phyloP scores from a whole-genome alignment of 1,140 invertebrate genomes.

The Megalopta genalis region DNA sequence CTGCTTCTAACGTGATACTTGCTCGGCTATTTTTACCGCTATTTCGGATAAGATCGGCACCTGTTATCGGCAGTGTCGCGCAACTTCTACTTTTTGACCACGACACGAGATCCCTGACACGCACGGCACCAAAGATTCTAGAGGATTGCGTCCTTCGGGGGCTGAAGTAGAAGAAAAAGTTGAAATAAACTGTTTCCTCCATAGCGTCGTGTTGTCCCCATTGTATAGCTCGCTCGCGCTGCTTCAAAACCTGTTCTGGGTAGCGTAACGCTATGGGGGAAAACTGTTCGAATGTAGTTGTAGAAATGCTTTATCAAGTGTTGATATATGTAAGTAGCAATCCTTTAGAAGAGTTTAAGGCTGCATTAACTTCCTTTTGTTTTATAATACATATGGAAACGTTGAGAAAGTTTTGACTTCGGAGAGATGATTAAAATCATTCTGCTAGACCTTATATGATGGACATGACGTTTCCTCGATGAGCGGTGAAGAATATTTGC shows the following conservation, averaged over 20 bases:
- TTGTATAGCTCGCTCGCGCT: no score
- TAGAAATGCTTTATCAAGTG: neutral
- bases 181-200: neutral
- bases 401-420: neutral
- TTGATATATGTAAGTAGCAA: no score
- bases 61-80: conserved; percentile 20
- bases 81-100: conserved; percentile 8
- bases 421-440: neutral
- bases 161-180: neutral
- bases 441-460: conserved; percentile 37
- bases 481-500: conserved; percentile 33
- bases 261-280: no score
- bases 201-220: neutral
- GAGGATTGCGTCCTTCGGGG: neutral
- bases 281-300: no score
- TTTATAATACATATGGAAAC: neutral
- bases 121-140: neutral
- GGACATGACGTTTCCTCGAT: conserved; percentile 40
- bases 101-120: conserved; percentile 23
- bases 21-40: conserved; percentile 12
- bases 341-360: neutral
- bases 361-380: neutral
- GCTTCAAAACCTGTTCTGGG: no score
- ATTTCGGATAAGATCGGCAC: conserved; percentile 26
- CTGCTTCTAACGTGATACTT: neutral